Conservation (phyloP, 2,797 vertebrate genomes). For the Cyprinodon diabolis region DNA sequence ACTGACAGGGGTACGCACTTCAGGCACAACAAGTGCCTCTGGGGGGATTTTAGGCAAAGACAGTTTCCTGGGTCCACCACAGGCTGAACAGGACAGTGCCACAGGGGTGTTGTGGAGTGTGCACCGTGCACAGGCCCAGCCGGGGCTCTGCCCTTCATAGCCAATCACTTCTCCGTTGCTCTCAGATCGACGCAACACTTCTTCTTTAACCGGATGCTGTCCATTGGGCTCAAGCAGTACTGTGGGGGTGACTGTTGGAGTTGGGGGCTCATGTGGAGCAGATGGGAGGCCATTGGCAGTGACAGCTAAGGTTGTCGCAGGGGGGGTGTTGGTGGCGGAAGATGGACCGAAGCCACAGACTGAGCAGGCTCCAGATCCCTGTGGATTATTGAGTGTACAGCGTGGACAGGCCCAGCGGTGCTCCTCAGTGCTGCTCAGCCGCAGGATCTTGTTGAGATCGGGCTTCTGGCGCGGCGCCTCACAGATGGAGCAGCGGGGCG, state of each 20-base stretch:
- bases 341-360: constrained; percentile 88
- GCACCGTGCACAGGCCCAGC: constrained; percentile 96
- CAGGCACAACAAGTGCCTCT: constrained; percentile 93
- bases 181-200: constrained; percentile 65
- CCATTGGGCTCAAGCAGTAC: constrained; percentile 71
- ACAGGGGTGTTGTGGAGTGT: constrained; percentile 93
- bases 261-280: constrained; percentile 59
- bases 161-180: constrained; percentile 70
- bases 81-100: constrained; percentile 93
- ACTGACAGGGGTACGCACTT: constrained; percentile 86
- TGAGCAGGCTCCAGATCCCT: constrained; percentile 89
- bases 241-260: constrained; percentile 46
- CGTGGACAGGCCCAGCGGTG: constrained; percentile 92
- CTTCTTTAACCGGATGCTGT: constrained; percentile 68
- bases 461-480: constrained; percentile 96
- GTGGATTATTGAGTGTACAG: constrained; percentile 93
- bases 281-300: constrained; percentile 77
- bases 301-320: constrained; percentile 64
- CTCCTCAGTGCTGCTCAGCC: constrained; percentile 92
- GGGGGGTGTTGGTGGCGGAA: constrained; percentile 74
- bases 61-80: constrained; percentile 93
- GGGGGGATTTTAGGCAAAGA: constrained; percentile 97
- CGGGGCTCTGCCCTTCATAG: constrained; percentile 64
- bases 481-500: constrained; percentile 95
- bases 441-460: constrained; percentile 95